A percentile compares a stretch with the other conserved stretches of the same genome.
phyloP scores from a whole-genome alignment of 2,113 vertebrate species.

The Acanthisitta chloris region DNA sequence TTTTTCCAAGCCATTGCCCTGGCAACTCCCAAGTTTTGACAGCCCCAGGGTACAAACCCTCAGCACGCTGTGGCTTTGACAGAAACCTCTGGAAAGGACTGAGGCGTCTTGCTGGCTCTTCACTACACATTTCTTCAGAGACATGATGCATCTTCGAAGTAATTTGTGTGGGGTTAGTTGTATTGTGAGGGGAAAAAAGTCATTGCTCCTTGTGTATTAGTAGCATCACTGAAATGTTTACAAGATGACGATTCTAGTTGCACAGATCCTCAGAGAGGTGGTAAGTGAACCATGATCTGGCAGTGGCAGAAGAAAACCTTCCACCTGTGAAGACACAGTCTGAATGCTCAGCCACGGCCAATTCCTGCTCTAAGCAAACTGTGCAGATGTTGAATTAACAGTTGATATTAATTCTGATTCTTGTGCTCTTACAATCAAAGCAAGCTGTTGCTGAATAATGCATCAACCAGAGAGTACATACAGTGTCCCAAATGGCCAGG shows the following conservation, averaged over 20 bases:
- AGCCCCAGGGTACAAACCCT: not conserved
- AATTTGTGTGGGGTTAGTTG: not conserved
- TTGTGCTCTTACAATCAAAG: not conserved
- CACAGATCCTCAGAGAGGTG: not conserved
- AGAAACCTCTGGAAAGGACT: not conserved
- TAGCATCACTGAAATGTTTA: not conserved
- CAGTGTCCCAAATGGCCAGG: not conserved
- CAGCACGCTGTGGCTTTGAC: not conserved
- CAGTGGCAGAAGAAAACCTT: not conserved
- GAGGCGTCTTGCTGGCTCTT: not conserved
- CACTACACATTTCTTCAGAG: not conserved
- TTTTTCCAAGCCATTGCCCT: not conserved
- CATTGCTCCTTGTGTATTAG: not conserved
- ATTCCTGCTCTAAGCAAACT: not conserved
- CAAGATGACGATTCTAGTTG: not conserved
- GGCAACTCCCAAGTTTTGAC: not conserved
- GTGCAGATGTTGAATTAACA: not conserved
- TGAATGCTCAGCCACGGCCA: accelerated
- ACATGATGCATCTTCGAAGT: not conserved
- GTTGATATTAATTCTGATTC: not conserved
- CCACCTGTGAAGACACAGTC: not conserved
- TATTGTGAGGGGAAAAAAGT: not conserved
- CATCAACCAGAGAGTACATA: not conserved
- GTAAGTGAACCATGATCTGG: not conserved
- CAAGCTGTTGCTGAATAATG: not conserved